These are phyloP conservation scores for Antitype chi DNA, from an alignment of 2,888 invertebrate genomes.

Conservation along the genomic window DNA sequence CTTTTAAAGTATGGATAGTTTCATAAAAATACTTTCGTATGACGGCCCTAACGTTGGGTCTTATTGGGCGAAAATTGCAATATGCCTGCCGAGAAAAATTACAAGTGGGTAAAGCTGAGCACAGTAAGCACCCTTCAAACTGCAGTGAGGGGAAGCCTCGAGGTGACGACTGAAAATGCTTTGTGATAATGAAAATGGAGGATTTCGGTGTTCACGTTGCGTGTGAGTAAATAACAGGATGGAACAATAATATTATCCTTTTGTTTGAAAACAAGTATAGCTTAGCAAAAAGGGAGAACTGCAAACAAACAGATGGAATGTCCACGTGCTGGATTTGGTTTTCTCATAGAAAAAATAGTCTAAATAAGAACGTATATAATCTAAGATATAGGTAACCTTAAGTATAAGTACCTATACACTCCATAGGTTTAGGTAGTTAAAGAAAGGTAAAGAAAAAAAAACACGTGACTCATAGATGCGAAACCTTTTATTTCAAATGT, in stretches of 20 bases:
- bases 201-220: constrained; percentile 53
- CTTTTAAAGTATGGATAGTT: constrained; percentile 22
- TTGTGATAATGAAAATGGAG: constrained; percentile 67
- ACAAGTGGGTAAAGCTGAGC: constrained; percentile 81
- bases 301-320: neutral
- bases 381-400: no score
- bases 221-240: constrained; percentile 55
- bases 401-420: neutral
- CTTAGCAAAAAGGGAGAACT: neutral
- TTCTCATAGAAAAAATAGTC: neutral
- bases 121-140: constrained; percentile 74
- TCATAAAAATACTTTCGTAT: constrained; percentile 23
- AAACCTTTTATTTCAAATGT: no score
- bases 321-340: neutral
- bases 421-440: no score
- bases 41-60: constrained; percentile 65
- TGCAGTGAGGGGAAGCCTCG: constrained; percentile 70
- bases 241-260: constrained; percentile 38
- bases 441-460: no score
- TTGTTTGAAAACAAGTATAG: constrained; percentile 10
- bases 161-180: constrained; percentile 68
- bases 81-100: constrained; percentile 83
- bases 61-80: constrained; percentile 81
- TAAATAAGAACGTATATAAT: neutral
- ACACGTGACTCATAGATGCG: no score